Evolutionary conservation across 64 coral and sea anemone species (phyloP).

Genomic region (Cladopsammia gracilis): DNA sequence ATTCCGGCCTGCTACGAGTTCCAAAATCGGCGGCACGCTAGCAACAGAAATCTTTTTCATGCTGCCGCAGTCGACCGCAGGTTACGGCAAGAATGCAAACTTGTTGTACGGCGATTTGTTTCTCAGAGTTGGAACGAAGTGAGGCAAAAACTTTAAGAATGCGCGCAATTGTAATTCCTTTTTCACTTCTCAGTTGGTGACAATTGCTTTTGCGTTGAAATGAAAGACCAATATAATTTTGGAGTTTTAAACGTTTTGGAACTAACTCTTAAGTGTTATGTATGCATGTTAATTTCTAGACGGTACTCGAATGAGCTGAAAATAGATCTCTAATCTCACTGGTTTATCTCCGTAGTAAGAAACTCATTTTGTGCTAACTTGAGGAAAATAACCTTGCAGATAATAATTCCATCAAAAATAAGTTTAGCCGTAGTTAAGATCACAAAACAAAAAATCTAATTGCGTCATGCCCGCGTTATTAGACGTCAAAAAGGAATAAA

Average conservation of each 20-base stretch:
- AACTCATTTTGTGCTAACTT: not conserved
- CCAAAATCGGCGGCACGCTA: not conserved
- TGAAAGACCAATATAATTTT: not conserved
- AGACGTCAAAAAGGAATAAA: not conserved
- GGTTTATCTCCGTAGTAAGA: too few species aligned
- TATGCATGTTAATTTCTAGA: not conserved
- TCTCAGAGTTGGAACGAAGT: not conserved
- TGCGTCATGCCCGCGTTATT: not conserved
- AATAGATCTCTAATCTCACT: not conserved
- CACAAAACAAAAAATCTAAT: slow-evolving; percentile 8
- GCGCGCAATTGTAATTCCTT: not conserved
- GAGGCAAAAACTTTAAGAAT: not conserved
- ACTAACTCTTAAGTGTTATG: not conserved
- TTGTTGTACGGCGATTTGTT: not conserved
- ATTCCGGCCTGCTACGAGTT: not conserved
- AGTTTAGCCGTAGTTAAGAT: not conserved
- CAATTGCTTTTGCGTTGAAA: not conserved
- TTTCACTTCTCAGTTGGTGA: not conserved
- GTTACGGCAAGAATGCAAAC: not conserved
- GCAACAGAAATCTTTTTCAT: slow-evolving; percentile 22
- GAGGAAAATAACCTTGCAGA: not conserved
- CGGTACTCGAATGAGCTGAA: not conserved
- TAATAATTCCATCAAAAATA: not conserved
- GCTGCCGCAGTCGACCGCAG: not conserved
- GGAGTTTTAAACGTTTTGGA: not conserved